Conservation (phyloP, 1,140 invertebrate genomes). For the Meteorus sp. region DNA sequence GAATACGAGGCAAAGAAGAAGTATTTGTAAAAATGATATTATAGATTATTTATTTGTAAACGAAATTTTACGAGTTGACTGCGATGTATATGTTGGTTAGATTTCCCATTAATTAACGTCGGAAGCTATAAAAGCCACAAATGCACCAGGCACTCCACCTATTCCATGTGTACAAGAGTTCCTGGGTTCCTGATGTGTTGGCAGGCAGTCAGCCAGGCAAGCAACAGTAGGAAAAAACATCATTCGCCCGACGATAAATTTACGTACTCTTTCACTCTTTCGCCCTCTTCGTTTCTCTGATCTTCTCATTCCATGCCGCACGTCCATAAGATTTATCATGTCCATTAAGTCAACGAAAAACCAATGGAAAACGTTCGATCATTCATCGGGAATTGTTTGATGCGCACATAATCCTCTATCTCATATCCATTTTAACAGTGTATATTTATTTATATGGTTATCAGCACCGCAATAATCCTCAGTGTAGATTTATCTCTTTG, state of each 20-base stretch:
- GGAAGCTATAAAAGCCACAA: no score
- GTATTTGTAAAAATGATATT: no score
- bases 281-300: slow-evolving; percentile 6
- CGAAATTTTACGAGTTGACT: neutral
- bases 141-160: no score
- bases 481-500: no score
- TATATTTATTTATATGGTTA: no score
- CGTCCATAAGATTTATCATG: slow-evolving; percentile 13
- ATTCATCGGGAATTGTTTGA: slow-evolving; percentile 13
- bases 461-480: no score
- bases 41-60: no score
- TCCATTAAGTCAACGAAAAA: slow-evolving; percentile 6
- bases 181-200: neutral
- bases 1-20: no score
- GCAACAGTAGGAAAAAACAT: neutral
- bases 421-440: no score
- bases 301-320: slow-evolving; percentile 12
- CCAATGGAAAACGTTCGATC: slow-evolving; percentile 3
- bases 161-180: neutral
- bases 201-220: neutral
- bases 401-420: no score
- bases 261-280: slow-evolving; percentile 1
- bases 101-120: no score
- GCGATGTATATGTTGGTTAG: neutral
- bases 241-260: slow-evolving; percentile 19